Evolutionary conservation across 2,797 vertebrate species (phyloP).

Genomic region (Poecile montanus): DNA sequence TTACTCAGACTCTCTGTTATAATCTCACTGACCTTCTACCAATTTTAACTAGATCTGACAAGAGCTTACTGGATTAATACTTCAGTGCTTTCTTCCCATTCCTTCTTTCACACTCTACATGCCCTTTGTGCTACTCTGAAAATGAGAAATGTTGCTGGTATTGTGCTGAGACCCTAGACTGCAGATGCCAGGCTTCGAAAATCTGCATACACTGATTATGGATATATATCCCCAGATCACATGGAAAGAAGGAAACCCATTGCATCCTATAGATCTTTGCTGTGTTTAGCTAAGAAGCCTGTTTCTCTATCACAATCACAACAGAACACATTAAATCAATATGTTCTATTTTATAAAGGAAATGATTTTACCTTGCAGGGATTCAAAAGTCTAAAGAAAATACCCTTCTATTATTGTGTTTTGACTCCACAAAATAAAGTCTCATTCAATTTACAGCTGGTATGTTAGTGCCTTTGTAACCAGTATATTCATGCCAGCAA

Average conservation of each 20-base stretch:
- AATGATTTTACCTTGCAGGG: neutral
- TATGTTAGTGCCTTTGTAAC: conserved; percentile 17
- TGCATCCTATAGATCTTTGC: neutral
- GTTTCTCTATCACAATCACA: neutral
- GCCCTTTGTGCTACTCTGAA: neutral
- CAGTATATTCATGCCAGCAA: conserved; percentile 42
- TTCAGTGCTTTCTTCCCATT: neutral
- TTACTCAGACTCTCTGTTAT: neutral
- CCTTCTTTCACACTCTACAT: neutral
- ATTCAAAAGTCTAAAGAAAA: conserved; percentile 25
- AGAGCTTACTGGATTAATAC: neutral
- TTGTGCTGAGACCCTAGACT: neutral
- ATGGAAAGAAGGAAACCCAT: neutral
- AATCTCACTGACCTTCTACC: neutral
- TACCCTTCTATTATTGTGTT: neutral
- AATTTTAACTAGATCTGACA: neutral
- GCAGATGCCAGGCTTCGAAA: neutral
- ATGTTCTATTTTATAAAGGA: neutral
- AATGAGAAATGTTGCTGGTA: neutral
- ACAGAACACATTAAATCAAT: neutral
- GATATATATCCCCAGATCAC: neutral
- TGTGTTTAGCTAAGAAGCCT: neutral
- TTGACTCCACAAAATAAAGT: conserved; percentile 4
- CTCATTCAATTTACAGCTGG: neutral
- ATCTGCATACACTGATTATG: neutral